Evolutionary conservation across 2,888 invertebrate genomes (phyloP), one percentile per base, ranked within the genome.

Genomic region (Andrena camellia): DNA sequence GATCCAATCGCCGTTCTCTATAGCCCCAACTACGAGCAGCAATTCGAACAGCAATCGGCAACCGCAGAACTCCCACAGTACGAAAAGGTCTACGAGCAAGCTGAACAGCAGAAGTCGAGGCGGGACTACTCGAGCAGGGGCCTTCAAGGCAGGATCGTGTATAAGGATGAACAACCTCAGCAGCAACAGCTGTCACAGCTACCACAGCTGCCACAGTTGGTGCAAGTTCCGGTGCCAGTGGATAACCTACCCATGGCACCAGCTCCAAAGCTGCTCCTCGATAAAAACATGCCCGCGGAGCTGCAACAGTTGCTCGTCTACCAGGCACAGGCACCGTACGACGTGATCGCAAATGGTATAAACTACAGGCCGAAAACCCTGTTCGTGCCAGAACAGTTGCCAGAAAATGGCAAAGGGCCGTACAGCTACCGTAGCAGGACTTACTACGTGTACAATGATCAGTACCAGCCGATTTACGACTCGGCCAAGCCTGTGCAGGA

Each of bases 321-420:
- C 66, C 94, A 94, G 59, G 91, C 93, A 0, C 92, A 92, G 57
- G 90, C 92, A 7, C 94, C 94, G 0, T 94, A 94, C 68, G 91
- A 93, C 78, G 93, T 93, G 0, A 92, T 92, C 2, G 93, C 94
- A 0, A 92, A 94, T 83, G 88, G 90, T 10, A 94, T 94, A 48
- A 23, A 71, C 2, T 93, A 92, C 76, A 90, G 90, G 48, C 92
- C 93, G 6, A 92, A 92, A 75, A 86, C 85, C 3, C 50, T 92
- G 17, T 94, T 94, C 66, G 81, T 93, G 0, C 94, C 94, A 0
- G 91, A 93, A 74, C 92, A 92, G 0, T 60, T 93, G 33, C 84
- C 90, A 0, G 87, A 90, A 0, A 91, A 92, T 8, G 76, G 73
- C 1, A 90, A 90, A n/a, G 89, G 88, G 2, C 73, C 88, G 0